Base-by-base conservation (phyloP, 2,797 vertebrate genomes). In the Pipistrellus kuhlii region DNA sequence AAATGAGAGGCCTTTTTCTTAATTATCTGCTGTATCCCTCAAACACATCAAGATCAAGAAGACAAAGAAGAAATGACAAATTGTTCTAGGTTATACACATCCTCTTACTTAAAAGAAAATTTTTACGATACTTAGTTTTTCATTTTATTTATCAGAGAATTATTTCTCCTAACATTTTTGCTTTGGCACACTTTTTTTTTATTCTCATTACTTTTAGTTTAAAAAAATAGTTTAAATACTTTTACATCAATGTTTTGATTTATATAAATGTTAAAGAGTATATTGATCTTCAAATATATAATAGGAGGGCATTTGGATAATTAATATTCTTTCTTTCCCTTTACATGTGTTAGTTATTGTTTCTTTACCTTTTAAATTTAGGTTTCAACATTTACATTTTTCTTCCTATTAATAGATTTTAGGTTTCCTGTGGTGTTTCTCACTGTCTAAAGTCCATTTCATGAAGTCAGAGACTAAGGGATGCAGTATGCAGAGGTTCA, bases 211-310 rank as follows among this genome's bases (percentile, higher is more conserved):
- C 1, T 83, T 78, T 90, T 8, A 55, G 41, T 72, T 41, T 41
- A 41, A 41, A 41, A 41, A 62, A 59, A 51, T 30, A 68, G 6
- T 85, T 68, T 71, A 83, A 44, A 75, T 30, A n/a, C 20, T n/a
- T 64, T 94, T 55, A 27, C 4, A 51, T 35, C 5, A 11, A 27
- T 68, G 3, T 73, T n/a, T 64, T 85, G 12, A 82, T 23, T 90
- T 90, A 35, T 13, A 41, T 38, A 71, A 55, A 88, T 55, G 2
- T 38, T 86, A 64, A 35, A 62, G 10, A 41, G 3, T 62, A 85
- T 44, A 68, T 30, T 82, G 13, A 64, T 66, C 73, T 10, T 86
- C 7, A 85, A 66, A 38, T 90, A 78, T 64, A 38, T 66, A 97
- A 83, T 5, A 76, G 8, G 6, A 5, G 2, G 11, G 17, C 6